Evolutionary conservation across 2,797 vertebrate species (phyloP).

Genomic region (Fistularia tabacaria): DNA sequence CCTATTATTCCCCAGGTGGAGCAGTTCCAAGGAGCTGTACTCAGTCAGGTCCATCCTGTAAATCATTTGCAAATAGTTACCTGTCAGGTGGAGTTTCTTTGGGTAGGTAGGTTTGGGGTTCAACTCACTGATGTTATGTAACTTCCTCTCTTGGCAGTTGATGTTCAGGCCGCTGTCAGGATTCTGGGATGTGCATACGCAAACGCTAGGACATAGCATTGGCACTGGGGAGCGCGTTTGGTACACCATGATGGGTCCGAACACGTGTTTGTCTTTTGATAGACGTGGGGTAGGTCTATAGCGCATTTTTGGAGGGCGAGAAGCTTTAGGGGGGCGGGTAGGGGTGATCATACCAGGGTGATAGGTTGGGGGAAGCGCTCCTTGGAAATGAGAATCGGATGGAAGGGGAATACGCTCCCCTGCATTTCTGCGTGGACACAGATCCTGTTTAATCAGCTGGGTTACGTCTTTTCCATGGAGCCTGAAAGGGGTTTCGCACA

Average conservation of each 20-base stretch:
- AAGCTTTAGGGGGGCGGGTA: constrained; percentile 86
- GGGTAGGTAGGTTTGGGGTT: constrained; percentile 90
- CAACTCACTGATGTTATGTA: constrained; percentile 91
- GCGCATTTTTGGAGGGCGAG: constrained; percentile 89
- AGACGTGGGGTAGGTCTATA: constrained; percentile 89
- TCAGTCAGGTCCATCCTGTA: constrained; percentile 86
- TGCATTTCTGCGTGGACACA: constrained; percentile 88
- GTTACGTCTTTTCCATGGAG: constrained; percentile 95
- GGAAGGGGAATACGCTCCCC: constrained; percentile 78
- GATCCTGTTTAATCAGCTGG: constrained; percentile 93
- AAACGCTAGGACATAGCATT: constrained; percentile 86
- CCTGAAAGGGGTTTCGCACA: constrained; percentile 94
- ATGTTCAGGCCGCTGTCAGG: constrained; percentile 92
- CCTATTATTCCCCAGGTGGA: constrained; percentile 95
- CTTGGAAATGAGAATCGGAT: constrained; percentile 81
- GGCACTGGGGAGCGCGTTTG: constrained; percentile 94
- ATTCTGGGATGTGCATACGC: constrained; percentile 91
- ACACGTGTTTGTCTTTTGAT: constrained; percentile 90
- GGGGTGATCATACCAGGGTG: constrained; percentile 81
- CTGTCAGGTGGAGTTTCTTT: constrained; percentile 97
- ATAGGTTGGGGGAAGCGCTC: constrained; percentile 78
- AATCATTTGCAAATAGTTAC: constrained; percentile 92
- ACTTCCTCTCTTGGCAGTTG: constrained; percentile 94
- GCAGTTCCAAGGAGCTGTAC: constrained; percentile 89
- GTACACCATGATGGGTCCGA: constrained; percentile 98